Percentiles rank a stretch among this genome's conserved stretches.
These are phyloP conservation scores for Nannoperca australis DNA, from an alignment of 2,797 vertebrate species.

Conservation along the genomic window DNA sequence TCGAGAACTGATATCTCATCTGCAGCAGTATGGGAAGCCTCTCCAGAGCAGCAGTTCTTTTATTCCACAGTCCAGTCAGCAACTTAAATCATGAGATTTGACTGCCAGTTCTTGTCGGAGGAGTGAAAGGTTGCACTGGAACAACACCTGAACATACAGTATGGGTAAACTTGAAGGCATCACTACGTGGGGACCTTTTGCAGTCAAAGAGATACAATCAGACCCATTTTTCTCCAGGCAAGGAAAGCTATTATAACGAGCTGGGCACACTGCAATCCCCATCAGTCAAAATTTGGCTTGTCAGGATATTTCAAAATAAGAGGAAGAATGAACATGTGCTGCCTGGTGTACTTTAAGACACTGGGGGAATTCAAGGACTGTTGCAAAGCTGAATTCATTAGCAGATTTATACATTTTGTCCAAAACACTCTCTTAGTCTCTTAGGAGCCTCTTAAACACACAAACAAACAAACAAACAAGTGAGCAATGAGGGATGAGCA, in stretches of 20 bases:
- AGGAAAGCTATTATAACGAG: conserved; percentile 5
- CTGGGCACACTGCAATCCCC: not conserved
- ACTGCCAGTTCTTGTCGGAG: conserved; percentile 33
- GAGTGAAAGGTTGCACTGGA: conserved; percentile 30
- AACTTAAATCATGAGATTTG: conserved; percentile 36
- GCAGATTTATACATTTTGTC: conserved; percentile 55
- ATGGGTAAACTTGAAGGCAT: conserved; percentile 19
- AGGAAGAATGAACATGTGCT: conserved; percentile 22
- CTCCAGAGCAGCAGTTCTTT: conserved; percentile 61
- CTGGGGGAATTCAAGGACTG: conserved; percentile 42
- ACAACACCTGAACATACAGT: conserved; percentile 50
- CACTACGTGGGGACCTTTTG: not conserved
- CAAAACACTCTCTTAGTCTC: conserved; percentile 51
- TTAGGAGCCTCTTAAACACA: conserved; percentile 42
- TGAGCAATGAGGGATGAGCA: conserved; percentile 27
- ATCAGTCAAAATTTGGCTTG: conserved; percentile 42
- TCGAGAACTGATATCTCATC: conserved; percentile 73
- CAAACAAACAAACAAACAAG: conserved; percentile 60
- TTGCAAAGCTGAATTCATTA: conserved; percentile 46
- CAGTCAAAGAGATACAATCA: conserved; percentile 16
- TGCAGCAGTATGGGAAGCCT: conserved; percentile 57
- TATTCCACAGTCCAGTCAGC: conserved; percentile 56
- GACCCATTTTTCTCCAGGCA: not conserved
- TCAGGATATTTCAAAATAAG: conserved; percentile 40
- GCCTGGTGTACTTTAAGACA: conserved; percentile 28